Evolutionary conservation across 2,888 invertebrate genomes (phyloP), one percentile per base, ranked within the genome.

Genomic region (Lasioglossum marginatum): DNA sequence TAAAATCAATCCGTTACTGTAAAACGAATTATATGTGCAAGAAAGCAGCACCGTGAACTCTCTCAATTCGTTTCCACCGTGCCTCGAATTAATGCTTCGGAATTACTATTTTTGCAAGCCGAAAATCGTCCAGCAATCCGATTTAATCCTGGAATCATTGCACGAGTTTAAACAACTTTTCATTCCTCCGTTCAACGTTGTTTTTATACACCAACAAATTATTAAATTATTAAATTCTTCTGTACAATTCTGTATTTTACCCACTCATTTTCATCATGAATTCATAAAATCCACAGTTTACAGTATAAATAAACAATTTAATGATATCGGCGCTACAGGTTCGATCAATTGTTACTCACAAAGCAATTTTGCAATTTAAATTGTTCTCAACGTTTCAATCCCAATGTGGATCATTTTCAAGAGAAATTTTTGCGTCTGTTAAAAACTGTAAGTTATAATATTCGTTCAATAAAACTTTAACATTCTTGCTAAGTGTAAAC

Each of bases 1-100:
- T 63, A 86, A 87, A 87, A 86, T 86, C 78, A 74, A 81, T 87
- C 83, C 68, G 68, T 70, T n/a, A 37, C 40, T 48, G 52, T 63
- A 48, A 81, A 83, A 85, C n/a, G 57, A 66, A 79, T 77, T 63
- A 48, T 27, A 43, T 16, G 40, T 27, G 5, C 27, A 14, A 40
- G n/a, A 37, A 70, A 68, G 12, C 70, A 16, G 43, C 31, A 70
- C 78, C 6, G 1, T 2, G 63, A 52, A 31, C 31, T 19, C 16
- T 31, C 4, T 34, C 27, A 10, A 57, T 76, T 23, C 63, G 52
- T 43, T 63, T 63, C 8, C 52, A 19, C 37, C 19, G 10, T 34
- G 31, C 6, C 4, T 71, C n/a, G 31, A n/a, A 45, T 27, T 45
- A 19, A 34, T 16, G 31, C 16, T 63, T 31, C 14, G 0, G 6